A percentile compares a stretch with the other conserved stretches of the same genome.
These are phyloP conservation scores for Nomada fucata DNA, from an alignment of 2,888 invertebrate species.

Conservation along the genomic window DNA sequence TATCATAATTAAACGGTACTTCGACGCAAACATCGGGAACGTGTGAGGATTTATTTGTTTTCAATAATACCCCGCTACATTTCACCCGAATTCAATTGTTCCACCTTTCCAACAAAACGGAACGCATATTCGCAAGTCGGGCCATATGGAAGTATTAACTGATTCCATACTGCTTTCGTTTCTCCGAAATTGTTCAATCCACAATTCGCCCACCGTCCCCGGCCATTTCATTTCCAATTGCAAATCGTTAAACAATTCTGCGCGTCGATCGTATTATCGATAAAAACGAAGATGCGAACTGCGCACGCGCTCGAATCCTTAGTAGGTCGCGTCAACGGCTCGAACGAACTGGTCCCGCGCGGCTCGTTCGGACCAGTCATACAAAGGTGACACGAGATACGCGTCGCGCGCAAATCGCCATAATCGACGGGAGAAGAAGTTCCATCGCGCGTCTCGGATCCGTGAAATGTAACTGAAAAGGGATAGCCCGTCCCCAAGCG, in stretches of 20 bases:
- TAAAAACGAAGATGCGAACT: conserved; percentile 43
- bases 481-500: neutral
- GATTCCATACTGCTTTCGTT: too few relatives aligned
- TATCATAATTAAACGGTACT: too few relatives aligned
- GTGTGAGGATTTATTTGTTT: too few relatives aligned
- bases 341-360: conserved; percentile 67
- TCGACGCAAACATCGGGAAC: too few relatives aligned
- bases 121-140: too few relatives aligned
- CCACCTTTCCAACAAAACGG: too few relatives aligned
- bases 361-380: conserved; percentile 47
- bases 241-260: conserved; percentile 2
- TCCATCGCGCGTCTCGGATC: neutral
- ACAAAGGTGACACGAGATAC: conserved; percentile 50
- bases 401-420: conserved; percentile 28
- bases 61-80: too few relatives aligned
- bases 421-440: conserved; percentile 4
- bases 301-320: conserved; percentile 65
- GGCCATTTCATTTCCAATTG: too few relatives aligned
- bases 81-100: too few relatives aligned
- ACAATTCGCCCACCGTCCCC: too few relatives aligned
- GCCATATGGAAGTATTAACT: too few relatives aligned
- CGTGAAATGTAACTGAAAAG: neutral
- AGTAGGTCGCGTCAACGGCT: conserved; percentile 76
- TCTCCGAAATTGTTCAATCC: too few relatives aligned
- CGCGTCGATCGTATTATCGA: conserved; percentile 23